Evolutionary conservation across 1,140 invertebrate species (phyloP).

Genomic region (Drosophila lowei): DNA sequence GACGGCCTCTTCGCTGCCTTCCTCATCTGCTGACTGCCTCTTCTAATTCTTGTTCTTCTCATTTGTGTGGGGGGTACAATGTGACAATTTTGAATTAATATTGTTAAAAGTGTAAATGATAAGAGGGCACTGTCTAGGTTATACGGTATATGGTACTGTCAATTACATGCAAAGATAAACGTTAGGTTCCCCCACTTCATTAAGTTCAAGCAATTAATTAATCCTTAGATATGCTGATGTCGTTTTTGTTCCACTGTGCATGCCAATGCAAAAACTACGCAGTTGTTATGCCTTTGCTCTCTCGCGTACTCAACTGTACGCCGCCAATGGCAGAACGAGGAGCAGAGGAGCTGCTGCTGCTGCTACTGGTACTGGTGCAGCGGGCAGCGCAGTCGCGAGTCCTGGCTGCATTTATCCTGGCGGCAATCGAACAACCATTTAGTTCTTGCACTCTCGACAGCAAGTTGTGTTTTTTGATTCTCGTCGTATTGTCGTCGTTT

Average conservation of each 20-base stretch:
- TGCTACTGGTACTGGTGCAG: slow-evolving; percentile 2
- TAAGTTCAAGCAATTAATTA: too few species aligned
- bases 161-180: too few species aligned
- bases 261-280: slow-evolving; percentile 61
- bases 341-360: too few species aligned
- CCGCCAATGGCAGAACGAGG: slow-evolving; percentile 2
- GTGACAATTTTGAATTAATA: background rate
- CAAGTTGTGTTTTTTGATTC: slow-evolving; percentile 83
- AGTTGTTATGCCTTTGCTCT: slow-evolving; percentile 56
- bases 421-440: slow-evolving; percentile 79
- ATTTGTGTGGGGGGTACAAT: background rate
- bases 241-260: slow-evolving; percentile 26
- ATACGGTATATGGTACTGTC: too few species aligned
- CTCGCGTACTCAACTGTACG: slow-evolving; percentile 53
- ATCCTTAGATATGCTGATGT: background rate
- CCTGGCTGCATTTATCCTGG: slow-evolving; percentile 79
- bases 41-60: slow-evolving; percentile 2
- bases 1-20: slow-evolving; percentile 12
- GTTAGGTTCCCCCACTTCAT: too few species aligned
- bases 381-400: slow-evolving; percentile 40
- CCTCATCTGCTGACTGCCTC: slow-evolving; percentile 19
- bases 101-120: background rate
- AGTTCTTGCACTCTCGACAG: slow-evolving; percentile 83
- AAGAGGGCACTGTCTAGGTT: too few species aligned
- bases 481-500: slow-evolving; percentile 80